Base-by-base conservation (phyloP, 2,113 vertebrate genomes). In the Anser brachyrhynchus region DNA sequence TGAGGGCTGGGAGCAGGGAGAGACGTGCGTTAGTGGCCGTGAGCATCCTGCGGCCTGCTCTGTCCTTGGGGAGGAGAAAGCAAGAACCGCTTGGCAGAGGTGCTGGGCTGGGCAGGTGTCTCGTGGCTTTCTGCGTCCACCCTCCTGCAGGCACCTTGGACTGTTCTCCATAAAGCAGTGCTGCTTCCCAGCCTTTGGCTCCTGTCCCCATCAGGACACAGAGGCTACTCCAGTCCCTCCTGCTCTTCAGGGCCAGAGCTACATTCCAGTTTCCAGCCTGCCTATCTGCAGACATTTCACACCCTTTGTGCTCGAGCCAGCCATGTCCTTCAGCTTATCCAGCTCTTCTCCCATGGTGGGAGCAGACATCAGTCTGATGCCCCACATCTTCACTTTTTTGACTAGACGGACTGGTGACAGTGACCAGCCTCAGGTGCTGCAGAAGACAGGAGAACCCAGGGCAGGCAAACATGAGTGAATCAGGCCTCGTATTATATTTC, bases 21-120 rank as follows among this genome's bases (percentile, higher is more conserved):
- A 61, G 15, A 31, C 0, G 0, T 4, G n/a, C n/a, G 51, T 37
- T 26, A 44, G 28, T 4, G 3, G n/a, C 54, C 2, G 0, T 6
- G n/a, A 87, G 7, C 76, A 70, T 51, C 33, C 55, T 25, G 14
- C 1, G 2, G 41, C 28, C 64, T 17, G 51, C 65, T 57, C n/a
- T 39, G 62, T 89, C 37, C n/a, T 22, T 10, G 23, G 44, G 3
- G 5, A 91, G 54, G 52, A 82, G 25, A 44, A 14, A 67, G 28
- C 61, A 84, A 19, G 77, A 74, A 39, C 21, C 0, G 1, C 51
- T 66, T 13, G 4, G 13, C 10, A 13, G 28, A 67, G 41, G 23
- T 1, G 2, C 19, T 46, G 62, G 59, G 14, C 74, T 2, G 3
- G 89, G 69, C 72, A 70, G 31, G 14, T 26, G 37, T 18, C 67